Percentiles rank a stretch among this genome's conserved stretches.
Conservation (phyloP, 2,888 invertebrate genomes). For the Pegoplata infirma region DNA sequence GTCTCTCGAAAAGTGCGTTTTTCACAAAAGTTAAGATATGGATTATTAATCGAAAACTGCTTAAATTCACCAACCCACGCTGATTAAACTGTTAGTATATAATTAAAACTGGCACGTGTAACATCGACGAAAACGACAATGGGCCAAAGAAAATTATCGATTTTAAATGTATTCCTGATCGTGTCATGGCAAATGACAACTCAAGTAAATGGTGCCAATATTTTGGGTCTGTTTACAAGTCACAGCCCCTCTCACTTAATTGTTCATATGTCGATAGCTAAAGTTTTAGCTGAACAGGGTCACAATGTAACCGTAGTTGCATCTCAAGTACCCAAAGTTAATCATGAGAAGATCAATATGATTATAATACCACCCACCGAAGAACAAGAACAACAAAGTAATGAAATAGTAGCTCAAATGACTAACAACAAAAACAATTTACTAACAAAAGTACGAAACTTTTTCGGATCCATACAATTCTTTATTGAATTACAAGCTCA, state of each 20-base stretch:
- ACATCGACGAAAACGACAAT: not conserved
- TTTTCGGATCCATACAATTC: constrained; percentile 64
- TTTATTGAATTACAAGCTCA: constrained; percentile 69
- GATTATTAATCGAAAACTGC: too few relatives aligned
- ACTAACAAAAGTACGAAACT: constrained; percentile 42
- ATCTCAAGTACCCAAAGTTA: constrained; percentile 68
- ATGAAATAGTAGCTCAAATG: constrained; percentile 64
- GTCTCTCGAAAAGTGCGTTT: too few relatives aligned
- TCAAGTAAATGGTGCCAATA: constrained; percentile 68
- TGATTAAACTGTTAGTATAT: not conserved
- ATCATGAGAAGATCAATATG: constrained; percentile 68
- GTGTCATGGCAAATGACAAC: constrained; percentile 21
- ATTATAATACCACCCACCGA: constrained; percentile 68
- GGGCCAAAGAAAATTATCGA: constrained; percentile 1
- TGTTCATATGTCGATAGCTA: constrained; percentile 72
- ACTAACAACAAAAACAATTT: constrained; percentile 65
- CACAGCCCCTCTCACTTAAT: constrained; percentile 74
- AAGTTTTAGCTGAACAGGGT: constrained; percentile 71
- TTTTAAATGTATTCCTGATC: not conserved
- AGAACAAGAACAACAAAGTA: constrained; percentile 50
- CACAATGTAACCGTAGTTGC: constrained; percentile 75
- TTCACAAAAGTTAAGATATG: too few relatives aligned
- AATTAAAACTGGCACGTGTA: not conserved
- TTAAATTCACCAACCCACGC: too few relatives aligned
- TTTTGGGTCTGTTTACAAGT: constrained; percentile 74